These are phyloP conservation scores for Allophyes oxyacanthae DNA, from an alignment of 2,888 invertebrate species.

Conservation along the genomic window DNA sequence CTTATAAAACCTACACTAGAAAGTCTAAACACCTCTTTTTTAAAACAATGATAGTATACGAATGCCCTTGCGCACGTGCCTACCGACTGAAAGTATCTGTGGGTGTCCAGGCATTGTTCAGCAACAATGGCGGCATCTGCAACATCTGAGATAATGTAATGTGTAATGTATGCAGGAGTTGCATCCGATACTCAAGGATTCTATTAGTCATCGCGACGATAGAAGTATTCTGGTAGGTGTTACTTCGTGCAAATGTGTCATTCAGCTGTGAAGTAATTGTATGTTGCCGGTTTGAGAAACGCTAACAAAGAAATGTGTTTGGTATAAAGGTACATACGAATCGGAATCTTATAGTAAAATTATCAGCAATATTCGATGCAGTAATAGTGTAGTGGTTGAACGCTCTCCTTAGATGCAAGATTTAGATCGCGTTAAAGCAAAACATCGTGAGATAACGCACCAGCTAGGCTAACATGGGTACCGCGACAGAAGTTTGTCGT, in stretches of 20 bases:
- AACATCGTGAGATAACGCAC: too few species aligned
- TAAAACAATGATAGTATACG: conserved; percentile 6
- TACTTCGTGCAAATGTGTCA: conserved; percentile 24
- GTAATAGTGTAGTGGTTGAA: too few species aligned
- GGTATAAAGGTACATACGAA: too few species aligned
- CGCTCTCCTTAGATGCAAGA: too few species aligned
- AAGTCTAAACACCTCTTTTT: background rate
- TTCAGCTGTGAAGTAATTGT: too few species aligned
- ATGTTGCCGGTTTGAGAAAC: too few species aligned
- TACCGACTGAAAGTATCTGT: conserved; percentile 70
- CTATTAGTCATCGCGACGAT: conserved; percentile 67
- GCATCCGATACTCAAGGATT: conserved; percentile 78
- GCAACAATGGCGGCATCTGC: conserved; percentile 78
- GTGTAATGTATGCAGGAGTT: conserved; percentile 79
- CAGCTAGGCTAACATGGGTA: too few species aligned
- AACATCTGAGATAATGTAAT: conserved; percentile 73
- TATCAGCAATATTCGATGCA: too few species aligned
- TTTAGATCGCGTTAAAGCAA: too few species aligned
- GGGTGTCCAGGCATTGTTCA: conserved; percentile 81
- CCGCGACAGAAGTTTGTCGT: too few species aligned
- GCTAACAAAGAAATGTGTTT: too few species aligned
- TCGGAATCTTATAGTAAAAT: too few species aligned
- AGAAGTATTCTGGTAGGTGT: conserved; percentile 57
- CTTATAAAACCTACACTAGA: background rate
- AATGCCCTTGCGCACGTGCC: conserved; percentile 68